Base-by-base conservation (phyloP, 2,888 invertebrate species). In the Polyommatus iphigenia region DNA sequence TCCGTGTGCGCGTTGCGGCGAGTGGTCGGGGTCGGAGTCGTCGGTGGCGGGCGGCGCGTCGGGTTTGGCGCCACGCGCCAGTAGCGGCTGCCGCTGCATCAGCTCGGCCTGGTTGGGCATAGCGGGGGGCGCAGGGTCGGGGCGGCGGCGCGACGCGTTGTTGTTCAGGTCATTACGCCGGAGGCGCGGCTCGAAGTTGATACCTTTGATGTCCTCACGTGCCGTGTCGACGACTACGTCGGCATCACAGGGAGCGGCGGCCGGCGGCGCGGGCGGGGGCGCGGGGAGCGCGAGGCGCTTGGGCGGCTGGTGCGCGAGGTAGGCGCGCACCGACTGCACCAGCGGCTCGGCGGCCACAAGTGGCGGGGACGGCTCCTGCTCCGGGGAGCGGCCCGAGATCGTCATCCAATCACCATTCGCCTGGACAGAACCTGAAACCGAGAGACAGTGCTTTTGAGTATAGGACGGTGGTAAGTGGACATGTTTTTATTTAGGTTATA, bases 321-420 rank as follows among this genome's bases (percentile, higher is more conserved):
- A 94, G 81, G 89, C 89, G 80, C 94, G 91, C 84, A 94, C 94
- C 50, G 94, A 94, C 85, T 91, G 90, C 79, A 94, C 90, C 83
- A 94, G 88, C 78, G 94, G 94, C 87, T 94, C 94, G 46, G 93
- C 93, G 83, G 88, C 84, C 84, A 89, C 86, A 82, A 92, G 90
- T 87, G 91, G 90, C 77, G 91, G 91, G 81, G 92, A 84, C 72
- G 90, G 88, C 87, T 90, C 90, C 86, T 91, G 88, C 80, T 90
- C 91, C 81, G 91, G 90, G 79, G 91, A 90, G 83, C 91, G 91
- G 78, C 90, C 87, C 78, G 94, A 91, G 87, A 94, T 91, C 86
- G 94, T 94, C 94, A 94, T 94, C 94, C 94, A 94, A 89, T 94
- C 94, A 90, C 93, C 91, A 89, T 91, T 88, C 80, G 91, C 86